Base-by-base conservation (phyloP, 2,888 invertebrate species). In the Noctua fimbriata region DNA sequence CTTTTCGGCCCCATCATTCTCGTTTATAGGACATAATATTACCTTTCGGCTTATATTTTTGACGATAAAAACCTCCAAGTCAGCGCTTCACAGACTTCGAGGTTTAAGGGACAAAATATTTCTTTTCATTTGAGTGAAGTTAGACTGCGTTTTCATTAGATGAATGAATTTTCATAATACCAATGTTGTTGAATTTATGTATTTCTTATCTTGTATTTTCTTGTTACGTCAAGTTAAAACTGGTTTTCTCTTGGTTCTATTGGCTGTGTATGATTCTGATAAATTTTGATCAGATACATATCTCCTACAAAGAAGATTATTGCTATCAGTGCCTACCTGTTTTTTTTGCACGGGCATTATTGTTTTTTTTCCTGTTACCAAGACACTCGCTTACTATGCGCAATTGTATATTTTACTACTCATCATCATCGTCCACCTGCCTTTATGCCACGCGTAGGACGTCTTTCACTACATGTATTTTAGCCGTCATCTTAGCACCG, bases 291-390 rank as follows among this genome's bases (percentile, higher is more conserved):
- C 18, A 21, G 36, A 60, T 81, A 6, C 18, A 47, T 60, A 78
- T 63, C 47, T 69, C 28, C 58, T 18, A 55, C 36, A 60, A 55
- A 55, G 41, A 63, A 78, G 36, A 80, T 78, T 55, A 63, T 44
- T 81, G 24, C 66, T 63, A 79, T 84, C 55, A 47, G 6, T 36
- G 36, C 18, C 18, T 69, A n/a, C 21, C 36, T 55, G 14, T 72
- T 63, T 49, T 28, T 81, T 24, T 32, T 65, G 24, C 9, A 55
- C 18, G 6, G 41, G 3, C 28, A n/a, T 36, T 49, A 21, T 73
- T 12, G 10, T 55, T 55, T 55, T 55, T 49, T 81, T 58, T 71
- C 81, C 47, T 63, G 47, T 66, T 58, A 41, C 76, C 18, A 63
- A 52, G 10, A 28, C n/a, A n/a, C 0, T 32, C 4, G 18, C 18